These are phyloP conservation scores for Drosophila ustulata DNA, from an alignment of 2,888 invertebrate genomes.

Conservation along the genomic window DNA sequence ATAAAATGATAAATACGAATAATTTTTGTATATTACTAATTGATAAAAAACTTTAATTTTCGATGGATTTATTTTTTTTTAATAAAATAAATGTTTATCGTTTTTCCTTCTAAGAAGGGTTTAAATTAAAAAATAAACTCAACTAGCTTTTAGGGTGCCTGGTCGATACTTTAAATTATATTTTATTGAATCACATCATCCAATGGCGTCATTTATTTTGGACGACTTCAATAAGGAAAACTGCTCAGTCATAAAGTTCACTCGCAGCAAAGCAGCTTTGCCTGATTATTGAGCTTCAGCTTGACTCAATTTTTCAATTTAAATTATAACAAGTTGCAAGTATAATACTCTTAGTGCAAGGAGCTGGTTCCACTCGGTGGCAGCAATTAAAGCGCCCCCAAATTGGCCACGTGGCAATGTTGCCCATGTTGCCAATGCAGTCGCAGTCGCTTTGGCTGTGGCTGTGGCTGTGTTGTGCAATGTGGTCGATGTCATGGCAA, in stretches of 20 bases:
- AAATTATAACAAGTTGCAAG: conserved; percentile 5
- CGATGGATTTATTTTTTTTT: no score
- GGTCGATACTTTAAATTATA: not conserved
- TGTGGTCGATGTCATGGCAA: conserved; percentile 64
- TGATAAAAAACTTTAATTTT: no score
- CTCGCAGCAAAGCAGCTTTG: not conserved
- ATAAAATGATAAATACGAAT: no score
- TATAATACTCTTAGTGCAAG: not conserved
- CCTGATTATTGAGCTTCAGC: not conserved
- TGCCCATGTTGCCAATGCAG: not conserved
- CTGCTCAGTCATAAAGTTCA: not conserved
- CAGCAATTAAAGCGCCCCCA: conserved; percentile 55
- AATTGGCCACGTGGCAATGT: conserved; percentile 18
- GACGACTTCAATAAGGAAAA: not conserved
- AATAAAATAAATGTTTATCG: no score
- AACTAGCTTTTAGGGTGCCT: no score
- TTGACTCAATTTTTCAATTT: not conserved
- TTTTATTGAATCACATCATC: no score
- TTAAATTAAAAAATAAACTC: no score
- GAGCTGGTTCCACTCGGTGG: not conserved
- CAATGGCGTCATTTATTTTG: not conserved
- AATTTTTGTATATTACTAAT: no score
- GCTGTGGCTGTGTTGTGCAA: conserved; percentile 62
- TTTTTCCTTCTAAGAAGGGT: no score
- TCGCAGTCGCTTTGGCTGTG: not conserved